Conservation (phyloP, 2,888 invertebrate genomes). For the Athalia rosae region DNA sequence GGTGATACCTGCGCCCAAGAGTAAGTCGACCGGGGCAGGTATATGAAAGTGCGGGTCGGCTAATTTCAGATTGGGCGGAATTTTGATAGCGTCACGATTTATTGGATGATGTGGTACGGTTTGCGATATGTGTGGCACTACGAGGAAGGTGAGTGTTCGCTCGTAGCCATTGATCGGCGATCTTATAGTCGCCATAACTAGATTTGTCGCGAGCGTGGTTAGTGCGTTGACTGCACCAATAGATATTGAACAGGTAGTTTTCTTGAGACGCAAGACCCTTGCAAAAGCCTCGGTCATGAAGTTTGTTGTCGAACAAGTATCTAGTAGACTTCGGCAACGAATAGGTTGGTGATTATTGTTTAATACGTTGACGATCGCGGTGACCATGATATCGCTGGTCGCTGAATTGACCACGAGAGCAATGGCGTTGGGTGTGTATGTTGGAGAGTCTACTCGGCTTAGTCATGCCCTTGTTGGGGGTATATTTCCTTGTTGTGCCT, state of each 20-base stretch:
- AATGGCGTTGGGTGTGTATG: neutral
- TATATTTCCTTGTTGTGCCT: neutral
- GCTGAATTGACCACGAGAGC: conserved; percentile 20
- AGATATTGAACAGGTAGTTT: neutral
- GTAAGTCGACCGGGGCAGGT: conserved; percentile 46
- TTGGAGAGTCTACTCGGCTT: neutral
- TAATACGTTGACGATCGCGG: neutral
- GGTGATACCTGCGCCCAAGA: conserved; percentile 41
- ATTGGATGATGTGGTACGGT: neutral
- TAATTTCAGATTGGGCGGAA: conserved; percentile 47
- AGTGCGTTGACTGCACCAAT: conserved; percentile 3
- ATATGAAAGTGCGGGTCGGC: conserved; percentile 49
- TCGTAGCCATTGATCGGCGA: neutral
- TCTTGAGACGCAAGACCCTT: neutral
- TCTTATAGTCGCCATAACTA: neutral
- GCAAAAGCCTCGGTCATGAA: conserved; percentile 9
- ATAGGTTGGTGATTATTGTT: neutral
- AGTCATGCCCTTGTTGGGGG: too few relatives aligned
- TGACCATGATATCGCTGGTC: conserved; percentile 16
- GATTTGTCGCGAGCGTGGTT: neutral
- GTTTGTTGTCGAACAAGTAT: conserved; percentile 7
- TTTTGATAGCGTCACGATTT: neutral
- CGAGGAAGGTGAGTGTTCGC: neutral
- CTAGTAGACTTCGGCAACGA: conserved; percentile 1
- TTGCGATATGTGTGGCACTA: neutral